Conservation (phyloP, 2,888 invertebrate genomes). For the Physocephala rufipes region DNA sequence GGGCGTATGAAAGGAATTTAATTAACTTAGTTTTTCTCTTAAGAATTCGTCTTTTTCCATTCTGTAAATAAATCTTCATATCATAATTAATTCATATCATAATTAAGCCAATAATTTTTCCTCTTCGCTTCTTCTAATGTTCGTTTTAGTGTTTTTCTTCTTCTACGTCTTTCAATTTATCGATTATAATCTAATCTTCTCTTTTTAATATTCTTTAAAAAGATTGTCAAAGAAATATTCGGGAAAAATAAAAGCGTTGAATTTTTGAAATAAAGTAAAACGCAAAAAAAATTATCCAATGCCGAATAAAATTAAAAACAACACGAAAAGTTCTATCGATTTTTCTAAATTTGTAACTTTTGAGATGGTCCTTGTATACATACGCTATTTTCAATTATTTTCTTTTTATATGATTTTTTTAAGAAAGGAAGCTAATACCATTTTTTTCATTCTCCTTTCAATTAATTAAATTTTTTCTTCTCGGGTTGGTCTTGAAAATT, state of each 20-base stretch:
- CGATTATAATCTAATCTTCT: constrained; percentile 2
- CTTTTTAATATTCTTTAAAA: constrained; percentile 17
- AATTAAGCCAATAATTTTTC: constrained; percentile 10
- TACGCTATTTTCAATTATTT: constrained; percentile 53
- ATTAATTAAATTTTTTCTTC: constrained; percentile 22
- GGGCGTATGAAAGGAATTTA: not conserved
- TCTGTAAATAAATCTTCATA: constrained; percentile 30
- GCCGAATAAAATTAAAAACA: constrained; percentile 31
- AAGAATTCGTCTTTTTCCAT: constrained; percentile 26
- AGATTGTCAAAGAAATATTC: not conserved
- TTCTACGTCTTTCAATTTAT: constrained; percentile 32
- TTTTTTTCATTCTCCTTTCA: constrained; percentile 17
- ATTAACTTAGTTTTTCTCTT: constrained; percentile 18
- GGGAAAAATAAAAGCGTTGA: constrained; percentile 6
- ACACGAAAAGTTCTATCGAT: constrained; percentile 32
- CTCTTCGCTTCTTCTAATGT: constrained; percentile 18
- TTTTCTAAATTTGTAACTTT: constrained; percentile 80
- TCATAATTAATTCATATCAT: constrained; percentile 9
- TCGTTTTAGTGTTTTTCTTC: constrained; percentile 16
- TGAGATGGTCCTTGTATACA: constrained; percentile 87
- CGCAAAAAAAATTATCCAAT: constrained; percentile 25
- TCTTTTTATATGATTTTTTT: constrained; percentile 32
- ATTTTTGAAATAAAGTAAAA: constrained; percentile 25
- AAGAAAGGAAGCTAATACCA: constrained; percentile 23
- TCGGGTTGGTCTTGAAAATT: not conserved